Evolutionary conservation across 2,888 invertebrate genomes (phyloP), one percentile per base, ranked within the genome.

Genomic region (Pristionchus entomophagus): DNA sequence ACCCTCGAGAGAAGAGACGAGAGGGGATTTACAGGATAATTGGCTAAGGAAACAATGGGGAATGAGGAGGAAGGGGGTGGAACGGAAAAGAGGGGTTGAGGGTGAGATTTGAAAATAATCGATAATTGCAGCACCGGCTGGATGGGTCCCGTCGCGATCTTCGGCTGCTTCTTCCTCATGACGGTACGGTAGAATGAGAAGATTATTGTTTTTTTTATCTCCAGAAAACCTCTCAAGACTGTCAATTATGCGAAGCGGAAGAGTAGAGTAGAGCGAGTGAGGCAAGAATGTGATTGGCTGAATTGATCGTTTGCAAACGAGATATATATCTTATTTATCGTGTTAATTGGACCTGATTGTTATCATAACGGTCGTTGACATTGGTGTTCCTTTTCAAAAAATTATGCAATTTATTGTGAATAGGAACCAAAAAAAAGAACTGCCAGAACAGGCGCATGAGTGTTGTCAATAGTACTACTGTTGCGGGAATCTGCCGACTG

Each of bases 71-170:
- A n/a, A n/a, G 51, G 32, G 35, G 78, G 51, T 51, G 51, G 51
- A 65, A 12, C 35, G 41, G 51, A 12, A 3, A 26, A 45, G 45
- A 26, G 45, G n/a, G 45, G 77, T 0, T 1, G 26, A 29, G 62
- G 17, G n/a, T 32, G 69, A n/a, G 35, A n/a, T 22, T 35, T 3
- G 41, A 45, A 26, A 45, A 73, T 45, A 8, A 12, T n/a, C 35
- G 19, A 35, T 38, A 35, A 35, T 85, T 92, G 84, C 92, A 95
- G 95, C 80, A 94, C 95, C 41, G 95, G 95, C 8, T 95, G 94
- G 93, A 90, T 95, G 45, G 95, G 95, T 22, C 95, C 95, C 38
- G 92, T 95, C 12, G 94, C 94, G 78, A 94, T 95, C 65, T 94
- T 95, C 88, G 89, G 92, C 5, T 95, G 95, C 90, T 95, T 95